A percentile compares a stretch with the other conserved stretches of the same genome.
These are phyloP conservation scores for Diadromus collaris DNA, from an alignment of 2,888 invertebrate species.

Conservation along the genomic window DNA sequence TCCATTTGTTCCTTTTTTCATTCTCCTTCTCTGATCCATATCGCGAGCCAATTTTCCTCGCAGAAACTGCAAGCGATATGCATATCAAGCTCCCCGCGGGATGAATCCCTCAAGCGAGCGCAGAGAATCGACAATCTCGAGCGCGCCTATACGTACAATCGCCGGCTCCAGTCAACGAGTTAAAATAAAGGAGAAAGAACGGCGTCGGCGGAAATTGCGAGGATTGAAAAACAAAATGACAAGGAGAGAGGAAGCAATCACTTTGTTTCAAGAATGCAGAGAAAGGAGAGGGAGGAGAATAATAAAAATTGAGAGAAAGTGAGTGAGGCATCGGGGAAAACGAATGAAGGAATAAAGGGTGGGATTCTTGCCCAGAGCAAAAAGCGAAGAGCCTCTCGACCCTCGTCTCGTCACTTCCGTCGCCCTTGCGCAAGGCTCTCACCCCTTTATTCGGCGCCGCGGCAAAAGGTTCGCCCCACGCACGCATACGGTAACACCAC, in stretches of 20 bases:
- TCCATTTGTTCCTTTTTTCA: background rate
- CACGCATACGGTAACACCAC: constrained; percentile 13
- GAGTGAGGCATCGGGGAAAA: constrained; percentile 6
- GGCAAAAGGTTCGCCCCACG: constrained; percentile 19
- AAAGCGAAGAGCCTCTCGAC: constrained; percentile 34
- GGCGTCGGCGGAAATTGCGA: constrained; percentile 29
- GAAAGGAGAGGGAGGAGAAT: background rate
- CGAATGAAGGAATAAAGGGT: constrained; percentile 30
- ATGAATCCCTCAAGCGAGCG: constrained; percentile 17
- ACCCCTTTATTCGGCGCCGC: constrained; percentile 6
- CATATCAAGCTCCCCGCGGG: constrained; percentile 20
- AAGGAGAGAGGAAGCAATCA: constrained; percentile 27
- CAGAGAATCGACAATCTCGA: constrained; percentile 20
- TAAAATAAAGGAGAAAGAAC: background rate
- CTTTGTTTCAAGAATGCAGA: constrained; percentile 21
- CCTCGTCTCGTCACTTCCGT: constrained; percentile 35
- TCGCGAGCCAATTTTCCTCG: constrained; percentile 5
- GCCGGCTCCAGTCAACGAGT: background rate
- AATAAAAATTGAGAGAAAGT: constrained; percentile 16
- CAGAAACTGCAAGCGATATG: constrained; percentile 4
- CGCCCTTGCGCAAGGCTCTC: background rate
- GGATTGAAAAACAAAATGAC: constrained; percentile 18
- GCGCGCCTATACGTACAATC: background rate
- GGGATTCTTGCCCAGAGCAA: constrained; percentile 33
- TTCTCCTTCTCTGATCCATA: background rate